phyloP scores from a whole-genome alignment of 2,888 invertebrate species.

The Agrotis segetum region DNA sequence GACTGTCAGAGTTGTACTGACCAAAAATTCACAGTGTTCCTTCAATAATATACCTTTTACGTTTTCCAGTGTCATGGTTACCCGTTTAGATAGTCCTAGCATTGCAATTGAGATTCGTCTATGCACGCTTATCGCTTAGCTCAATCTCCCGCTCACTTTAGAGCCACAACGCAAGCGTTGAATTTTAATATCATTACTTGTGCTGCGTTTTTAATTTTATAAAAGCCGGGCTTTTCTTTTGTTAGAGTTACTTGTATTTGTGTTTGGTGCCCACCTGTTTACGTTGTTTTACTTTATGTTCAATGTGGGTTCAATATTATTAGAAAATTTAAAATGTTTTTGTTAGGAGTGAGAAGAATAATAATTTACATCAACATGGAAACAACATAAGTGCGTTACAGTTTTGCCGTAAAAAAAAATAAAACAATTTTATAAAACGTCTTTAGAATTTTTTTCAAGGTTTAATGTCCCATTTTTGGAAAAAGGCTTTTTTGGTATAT shows the following conservation, averaged over 20 bases:
- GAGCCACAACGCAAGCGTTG: conserved; percentile 77
- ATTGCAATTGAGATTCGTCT: background rate
- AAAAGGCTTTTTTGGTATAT: too few species aligned
- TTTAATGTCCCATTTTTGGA: too few species aligned
- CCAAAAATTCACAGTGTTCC: too few species aligned
- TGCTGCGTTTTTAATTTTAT: conserved; percentile 88
- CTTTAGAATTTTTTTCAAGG: too few species aligned
- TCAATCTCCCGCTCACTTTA: conserved; percentile 20
- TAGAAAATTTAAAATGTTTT: background rate
- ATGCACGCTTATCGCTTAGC: background rate
- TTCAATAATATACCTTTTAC: too few species aligned
- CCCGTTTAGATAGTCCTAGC: too few species aligned
- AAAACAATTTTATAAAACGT: too few species aligned
- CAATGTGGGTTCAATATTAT: conserved; percentile 57
- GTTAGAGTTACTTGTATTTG: conserved; percentile 68
- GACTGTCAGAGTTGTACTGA: too few species aligned
- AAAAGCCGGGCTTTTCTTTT: conserved; percentile 83
- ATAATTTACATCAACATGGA: too few species aligned
- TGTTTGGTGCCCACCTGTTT: conserved; percentile 65
- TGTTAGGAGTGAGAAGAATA: background rate
- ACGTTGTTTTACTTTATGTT: conserved; percentile 50
- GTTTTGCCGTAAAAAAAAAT: too few species aligned
- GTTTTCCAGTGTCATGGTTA: too few species aligned
- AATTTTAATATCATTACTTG: conserved; percentile 90
- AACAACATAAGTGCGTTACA: too few species aligned